Conservation (phyloP, 2,113 vertebrate species). For the Chionis minor region DNA sequence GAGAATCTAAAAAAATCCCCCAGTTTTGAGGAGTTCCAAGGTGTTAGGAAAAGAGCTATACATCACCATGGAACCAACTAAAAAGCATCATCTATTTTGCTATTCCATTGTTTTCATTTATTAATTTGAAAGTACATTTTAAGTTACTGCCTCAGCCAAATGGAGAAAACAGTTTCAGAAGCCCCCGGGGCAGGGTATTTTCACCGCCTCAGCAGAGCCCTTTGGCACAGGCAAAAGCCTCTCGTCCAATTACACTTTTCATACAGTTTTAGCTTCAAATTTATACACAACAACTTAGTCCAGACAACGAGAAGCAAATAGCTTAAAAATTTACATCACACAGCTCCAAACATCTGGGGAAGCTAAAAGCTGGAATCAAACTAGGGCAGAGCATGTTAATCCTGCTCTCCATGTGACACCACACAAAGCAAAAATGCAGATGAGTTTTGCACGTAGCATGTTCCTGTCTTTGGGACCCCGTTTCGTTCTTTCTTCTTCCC, state of each 20-base stretch:
- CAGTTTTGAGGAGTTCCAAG: background rate
- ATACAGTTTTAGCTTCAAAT: background rate
- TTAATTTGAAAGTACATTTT: background rate
- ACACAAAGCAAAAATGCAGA: slow-evolving; percentile 20
- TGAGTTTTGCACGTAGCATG: background rate
- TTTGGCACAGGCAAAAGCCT: background rate
- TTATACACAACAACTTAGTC: background rate
- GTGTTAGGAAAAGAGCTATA: background rate
- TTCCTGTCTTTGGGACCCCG: background rate
- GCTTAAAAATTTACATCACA: slow-evolving; percentile 40
- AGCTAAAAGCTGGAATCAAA: background rate
- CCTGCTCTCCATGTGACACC: background rate
- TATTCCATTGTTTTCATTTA: background rate
- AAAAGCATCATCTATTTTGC: background rate
- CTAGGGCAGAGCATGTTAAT: slow-evolving; percentile 12
- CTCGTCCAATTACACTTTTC: background rate
- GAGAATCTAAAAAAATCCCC: background rate
- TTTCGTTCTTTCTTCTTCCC: background rate
- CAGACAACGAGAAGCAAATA: slow-evolving; percentile 22
- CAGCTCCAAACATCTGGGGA: slow-evolving; percentile 49
- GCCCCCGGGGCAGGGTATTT: background rate
- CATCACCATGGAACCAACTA: background rate
- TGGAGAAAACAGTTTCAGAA: background rate
- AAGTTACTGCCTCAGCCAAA: background rate
- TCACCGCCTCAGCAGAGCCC: background rate